Percentiles rank a stretch among this genome's conserved stretches.
Evolutionary conservation across 2,113 vertebrate species (phyloP).

Genomic region (Ploceus nigricollis): DNA sequence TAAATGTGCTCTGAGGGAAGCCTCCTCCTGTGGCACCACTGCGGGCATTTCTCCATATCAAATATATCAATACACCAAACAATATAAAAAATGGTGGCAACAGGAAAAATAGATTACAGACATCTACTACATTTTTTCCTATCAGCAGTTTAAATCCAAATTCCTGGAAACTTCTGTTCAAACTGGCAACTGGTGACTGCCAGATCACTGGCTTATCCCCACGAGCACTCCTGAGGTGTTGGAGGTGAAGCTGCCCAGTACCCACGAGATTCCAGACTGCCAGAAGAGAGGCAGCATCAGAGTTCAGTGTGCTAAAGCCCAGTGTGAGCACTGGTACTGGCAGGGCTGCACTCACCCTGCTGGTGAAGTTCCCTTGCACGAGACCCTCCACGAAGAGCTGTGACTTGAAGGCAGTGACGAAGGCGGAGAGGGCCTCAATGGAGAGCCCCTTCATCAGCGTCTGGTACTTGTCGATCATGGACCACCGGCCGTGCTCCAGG

Average conservation of each 20-base stretch:
- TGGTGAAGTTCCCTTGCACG: slow-evolving; percentile 92
- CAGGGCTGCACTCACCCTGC: slow-evolving; percentile 76
- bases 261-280: accelerated
- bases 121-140: background rate
- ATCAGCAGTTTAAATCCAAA: background rate
- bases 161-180: background rate
- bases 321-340: accelerated
- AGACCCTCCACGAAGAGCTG: slow-evolving; percentile 89
- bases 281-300: background rate
- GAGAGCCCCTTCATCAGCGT: slow-evolving; percentile 82
- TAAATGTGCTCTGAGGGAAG: background rate
- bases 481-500: slow-evolving; percentile 90
- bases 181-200: background rate
- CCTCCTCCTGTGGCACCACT: background rate
- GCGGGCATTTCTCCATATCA: accelerated
- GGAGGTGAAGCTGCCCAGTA: background rate
- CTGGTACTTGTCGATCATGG: slow-evolving; percentile 89
- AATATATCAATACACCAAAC: background rate
- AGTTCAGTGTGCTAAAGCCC: background rate
- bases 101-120: background rate
- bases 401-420: slow-evolving; percentile 83
- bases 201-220: background rate
- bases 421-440: slow-evolving; percentile 79
- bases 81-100: background rate
- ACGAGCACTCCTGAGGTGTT: accelerated